These are phyloP conservation scores for Embiotoca jacksoni DNA, from an alignment of 2,113 vertebrate genomes.

Conservation along the genomic window DNA sequence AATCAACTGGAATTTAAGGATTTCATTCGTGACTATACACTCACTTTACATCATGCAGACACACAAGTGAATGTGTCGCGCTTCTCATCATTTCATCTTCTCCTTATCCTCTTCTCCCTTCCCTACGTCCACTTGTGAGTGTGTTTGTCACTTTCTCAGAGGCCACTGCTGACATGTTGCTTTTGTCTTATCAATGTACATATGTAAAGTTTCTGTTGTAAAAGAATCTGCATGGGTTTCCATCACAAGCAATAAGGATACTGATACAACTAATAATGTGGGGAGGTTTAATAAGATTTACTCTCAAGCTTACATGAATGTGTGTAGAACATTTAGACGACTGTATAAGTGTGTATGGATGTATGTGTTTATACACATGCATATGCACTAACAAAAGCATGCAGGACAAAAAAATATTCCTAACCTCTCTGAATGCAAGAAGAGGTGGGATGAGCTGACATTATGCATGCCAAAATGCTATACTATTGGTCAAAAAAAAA, in stretches of 20 bases:
- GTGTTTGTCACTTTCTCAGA: slow-evolving; percentile 22
- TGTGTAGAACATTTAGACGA: slow-evolving; percentile 73
- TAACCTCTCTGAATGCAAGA: slow-evolving; percentile 67
- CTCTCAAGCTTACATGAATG: slow-evolving; percentile 73
- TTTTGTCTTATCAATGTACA: slow-evolving; percentile 74
- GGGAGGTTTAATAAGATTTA: slow-evolving; percentile 75
- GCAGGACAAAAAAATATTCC: slow-evolving; percentile 68
- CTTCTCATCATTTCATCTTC: slow-evolving; percentile 28
- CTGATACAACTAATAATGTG: slow-evolving; percentile 59
- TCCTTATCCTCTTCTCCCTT: slow-evolving; percentile 9
- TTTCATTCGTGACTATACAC: slow-evolving; percentile 2
- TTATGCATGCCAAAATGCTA: slow-evolving; percentile 85
- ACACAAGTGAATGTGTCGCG: slow-evolving; percentile 16
- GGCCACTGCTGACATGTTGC: slow-evolving; percentile 48
- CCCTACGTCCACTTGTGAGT: slow-evolving; percentile 17
- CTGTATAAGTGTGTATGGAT: slow-evolving; percentile 68
- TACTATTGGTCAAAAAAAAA: slow-evolving; percentile 71
- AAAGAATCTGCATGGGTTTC: slow-evolving; percentile 82
- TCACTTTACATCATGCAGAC: neutral
- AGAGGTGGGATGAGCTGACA: slow-evolving; percentile 66
- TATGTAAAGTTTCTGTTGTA: slow-evolving; percentile 81
- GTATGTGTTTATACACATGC: slow-evolving; percentile 79
- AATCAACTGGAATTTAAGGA: slow-evolving; percentile 4
- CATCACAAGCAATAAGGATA: slow-evolving; percentile 83
- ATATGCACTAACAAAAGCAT: slow-evolving; percentile 83